Evolutionary conservation across 1,140 invertebrate species (phyloP), one percentile per base, ranked within the genome.

Genomic region (Drosophila sulfurigaster): DNA sequence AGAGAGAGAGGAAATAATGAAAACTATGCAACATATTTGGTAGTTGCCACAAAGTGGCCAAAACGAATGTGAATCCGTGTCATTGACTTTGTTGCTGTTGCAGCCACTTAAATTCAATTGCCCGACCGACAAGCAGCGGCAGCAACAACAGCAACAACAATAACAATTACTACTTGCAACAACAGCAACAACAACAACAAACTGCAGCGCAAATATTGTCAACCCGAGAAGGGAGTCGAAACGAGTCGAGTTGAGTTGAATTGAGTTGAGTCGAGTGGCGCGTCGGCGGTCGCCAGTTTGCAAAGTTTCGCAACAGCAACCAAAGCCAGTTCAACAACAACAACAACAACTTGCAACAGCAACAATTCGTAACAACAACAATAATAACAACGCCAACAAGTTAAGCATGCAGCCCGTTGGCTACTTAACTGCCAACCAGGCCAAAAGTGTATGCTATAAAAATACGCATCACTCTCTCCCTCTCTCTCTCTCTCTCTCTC

Each of bases 81-180:
- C 79, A 80, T 87, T 87, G 82, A 87, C 83, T 83, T 78, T 72
- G 82, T 79, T 80, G 78, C 74, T 69, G 82, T 77, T 80, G 78
- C 73, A 80, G 66, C 70, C 85, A 89, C 83, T 88, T 85, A 85
- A 89, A 88, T 88, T 87, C 83, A 87, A 87, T 87, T 87, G 83
- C 46, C 63, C 48, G 35, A 56, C 58, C 54, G 51, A 67, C 67
- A 63, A 62, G 57, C 64, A 67, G 70, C 70, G 30, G 57, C 38
- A 60, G n/a, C 49, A 60, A 10, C 66, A 79, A 45, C 73, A 69
- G 41, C 75, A 67, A 56, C 60, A 66, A 30, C 52, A 20, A 48
- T 25, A 25, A 25, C 20, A 25, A 25, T 25, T 25, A 25, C 20
- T 25, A 25, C 20, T 66, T 57, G 64, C 65, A 68, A 59, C 45